These are phyloP conservation scores for Megalurothrips usitatus DNA, from an alignment of 2,888 invertebrate genomes.

Conservation along the genomic window DNA sequence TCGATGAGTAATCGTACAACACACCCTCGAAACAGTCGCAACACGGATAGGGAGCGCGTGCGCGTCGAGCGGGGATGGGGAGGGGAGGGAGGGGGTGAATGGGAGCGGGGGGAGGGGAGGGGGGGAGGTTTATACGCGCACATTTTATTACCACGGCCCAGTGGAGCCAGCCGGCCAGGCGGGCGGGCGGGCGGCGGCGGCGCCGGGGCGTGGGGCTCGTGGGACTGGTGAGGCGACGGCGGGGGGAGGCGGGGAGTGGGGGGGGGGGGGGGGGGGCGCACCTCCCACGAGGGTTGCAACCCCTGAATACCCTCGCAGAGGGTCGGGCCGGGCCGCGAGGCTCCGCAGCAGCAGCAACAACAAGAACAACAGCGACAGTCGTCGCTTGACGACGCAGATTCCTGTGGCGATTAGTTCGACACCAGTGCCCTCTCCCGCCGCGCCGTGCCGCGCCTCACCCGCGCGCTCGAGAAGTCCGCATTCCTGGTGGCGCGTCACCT, in stretches of 20 bases:
- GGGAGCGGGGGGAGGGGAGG: conserved; percentile 29
- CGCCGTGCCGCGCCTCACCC: background rate
- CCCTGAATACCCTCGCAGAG: conserved; percentile 26
- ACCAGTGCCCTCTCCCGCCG: background rate
- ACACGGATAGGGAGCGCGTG: conserved; percentile 33
- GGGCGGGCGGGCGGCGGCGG: conserved; percentile 39
- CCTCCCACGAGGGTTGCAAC: conserved; percentile 27
- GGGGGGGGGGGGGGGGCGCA: background rate
- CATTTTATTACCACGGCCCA: conserved; percentile 33
- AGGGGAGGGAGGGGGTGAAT: conserved; percentile 36
- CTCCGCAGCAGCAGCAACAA: too few relatives aligned
- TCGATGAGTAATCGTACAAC: conserved; percentile 13
- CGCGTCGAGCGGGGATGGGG: background rate
- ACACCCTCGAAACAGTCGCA: conserved; percentile 25
- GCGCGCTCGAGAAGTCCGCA: background rate
- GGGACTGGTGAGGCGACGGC: conserved; percentile 29
- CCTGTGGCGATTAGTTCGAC: conserved; percentile 4
- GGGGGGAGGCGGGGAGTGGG: conserved; percentile 25
- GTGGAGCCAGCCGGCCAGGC: conserved; percentile 41
- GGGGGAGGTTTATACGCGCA: conserved; percentile 36
- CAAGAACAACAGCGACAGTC: background rate
- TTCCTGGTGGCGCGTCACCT: too few relatives aligned
- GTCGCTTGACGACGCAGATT: background rate
- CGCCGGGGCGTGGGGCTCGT: conserved; percentile 35
- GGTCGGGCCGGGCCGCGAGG: conserved; percentile 36